Evolutionary conservation across 2,797 vertebrate species (phyloP), one percentile per base, ranked within the genome.

Genomic region (Schizothorax lantsangensis): DNA sequence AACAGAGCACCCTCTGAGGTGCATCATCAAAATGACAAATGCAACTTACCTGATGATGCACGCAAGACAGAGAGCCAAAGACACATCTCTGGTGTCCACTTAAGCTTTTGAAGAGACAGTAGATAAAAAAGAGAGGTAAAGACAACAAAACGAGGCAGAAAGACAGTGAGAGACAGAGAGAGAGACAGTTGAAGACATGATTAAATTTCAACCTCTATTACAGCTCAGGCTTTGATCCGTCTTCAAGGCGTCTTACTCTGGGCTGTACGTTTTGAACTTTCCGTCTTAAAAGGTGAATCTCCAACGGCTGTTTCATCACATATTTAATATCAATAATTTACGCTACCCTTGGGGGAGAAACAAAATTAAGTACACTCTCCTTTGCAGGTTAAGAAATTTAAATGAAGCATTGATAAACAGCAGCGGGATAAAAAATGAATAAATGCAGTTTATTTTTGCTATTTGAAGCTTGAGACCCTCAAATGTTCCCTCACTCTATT

Each of bases 131-230:
- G 59, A 87, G 62, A 85, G 89, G 80, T 92, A 90, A 84, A 88
- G 77, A n/a, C 64, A 81, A 86, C 5, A 30, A 57, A 83, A 66
- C 21, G 30, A 72, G 78, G 89, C 87, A 59, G 68, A 77, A 26
- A 81, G 86, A 79, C 72, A 79, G 71, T 66, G 83, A 62, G 78
- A 69, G 11, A 71, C 36, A 79, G 19, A 90, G 59, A 59, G 80
- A 79, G 72, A 79, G 88, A 88, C 91, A 89, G 74, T 82, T 86
- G 89, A 88, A 91, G 91, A 93, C 90, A 91, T 92, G 91, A 93
- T 94, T 95, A 92, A 92, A 94, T 92, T 92, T 93, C 87, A 91
- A 91, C 91, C 93, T 93, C 91, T 93, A 92, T 95, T 93, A 93
- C 84, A 72, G 89, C 90, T 90, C 74, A 14, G 79, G 91, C 93